Evolutionary conservation across 1,140 invertebrate genomes (phyloP), one percentile per base, ranked within the genome.

Genomic region (Samia ricini): DNA sequence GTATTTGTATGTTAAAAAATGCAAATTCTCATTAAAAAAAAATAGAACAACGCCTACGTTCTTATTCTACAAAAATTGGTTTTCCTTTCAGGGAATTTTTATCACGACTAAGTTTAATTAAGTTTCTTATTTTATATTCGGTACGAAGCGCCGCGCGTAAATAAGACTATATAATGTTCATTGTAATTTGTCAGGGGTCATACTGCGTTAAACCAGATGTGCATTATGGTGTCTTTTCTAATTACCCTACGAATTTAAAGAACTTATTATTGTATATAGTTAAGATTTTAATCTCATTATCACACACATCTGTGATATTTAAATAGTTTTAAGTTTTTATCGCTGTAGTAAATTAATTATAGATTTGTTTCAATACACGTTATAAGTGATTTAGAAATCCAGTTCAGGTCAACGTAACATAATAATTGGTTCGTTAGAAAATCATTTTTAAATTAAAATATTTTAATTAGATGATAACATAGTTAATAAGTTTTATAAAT

Each of bases 91-190:
- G 6, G 60, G 33, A 61, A 54, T 61, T 36, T 65, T 36, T 60
- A 60, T 36, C 50, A 52, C 22, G 36, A 57, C 18, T 24, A 54
- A 63, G 52, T 56, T 67, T 67, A 67, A 63, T 67, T 63, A 67
- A 67, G 57, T 67, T 67, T 52, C 60, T 57, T 62, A 57, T 55
- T 61, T 62, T 63, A 54, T 60, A 63, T 67, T 60, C 23, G 49
- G 33, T 26, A 56, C 49, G 57, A 42, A 20, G 49, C 50, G n/a
- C 24, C 56, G 49, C 56, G 49, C 64, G 64, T 61, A 66, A 66
- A 66, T 66, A 66, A 61, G 56, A 57, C 50, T 55, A 29, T 57
- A 24, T 58, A 51, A 61, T 50, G 51, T 63, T 56, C 49, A 60
- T 51, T 61, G 57, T 51, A 56, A 63, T 67, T 65, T 67, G 61